Conservation (phyloP, 1,140 invertebrate genomes). For the Saccostrea echinata region DNA sequence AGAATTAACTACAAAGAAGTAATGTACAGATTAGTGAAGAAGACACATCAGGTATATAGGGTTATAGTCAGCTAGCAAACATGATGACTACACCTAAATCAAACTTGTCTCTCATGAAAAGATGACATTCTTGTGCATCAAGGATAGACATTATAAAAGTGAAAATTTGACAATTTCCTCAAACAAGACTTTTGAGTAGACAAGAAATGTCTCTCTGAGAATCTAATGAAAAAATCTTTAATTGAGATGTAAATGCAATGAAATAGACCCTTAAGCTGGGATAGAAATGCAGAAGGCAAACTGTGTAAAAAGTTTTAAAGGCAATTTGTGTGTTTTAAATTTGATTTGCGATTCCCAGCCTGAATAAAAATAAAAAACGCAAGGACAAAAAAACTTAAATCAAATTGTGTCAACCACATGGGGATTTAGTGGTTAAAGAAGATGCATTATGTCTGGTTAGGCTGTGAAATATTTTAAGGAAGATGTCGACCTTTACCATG, state of each 20-base stretch:
- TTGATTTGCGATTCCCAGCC: constrained; percentile 26
- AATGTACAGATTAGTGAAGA: too few species aligned
- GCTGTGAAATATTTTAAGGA: constrained; percentile 34
- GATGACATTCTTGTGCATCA: too few species aligned
- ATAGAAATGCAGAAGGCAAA: not conserved
- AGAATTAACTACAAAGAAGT: too few species aligned
- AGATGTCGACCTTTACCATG: constrained; percentile 17
- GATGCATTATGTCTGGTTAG: constrained; percentile 34
- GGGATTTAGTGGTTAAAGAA: constrained; percentile 20
- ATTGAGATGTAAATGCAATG: not conserved
- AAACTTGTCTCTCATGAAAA: too few species aligned
- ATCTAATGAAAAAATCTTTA: not conserved
- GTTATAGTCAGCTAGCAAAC: too few species aligned
- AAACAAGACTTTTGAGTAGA: not conserved
- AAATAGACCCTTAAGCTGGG: not conserved
- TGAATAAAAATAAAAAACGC: not conserved
- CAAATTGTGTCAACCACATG: constrained; percentile 4
- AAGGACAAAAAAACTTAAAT: constrained; percentile 4
- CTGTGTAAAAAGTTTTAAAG: not conserved
- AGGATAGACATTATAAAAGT: too few species aligned
- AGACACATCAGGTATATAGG: too few species aligned
- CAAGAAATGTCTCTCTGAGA: not conserved
- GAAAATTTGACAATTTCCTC: too few species aligned
- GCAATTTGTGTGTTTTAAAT: constrained; percentile 25
- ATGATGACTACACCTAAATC: too few species aligned